Conservation (phyloP, 2,797 vertebrate genomes). For the Sternotherus odoratus region DNA sequence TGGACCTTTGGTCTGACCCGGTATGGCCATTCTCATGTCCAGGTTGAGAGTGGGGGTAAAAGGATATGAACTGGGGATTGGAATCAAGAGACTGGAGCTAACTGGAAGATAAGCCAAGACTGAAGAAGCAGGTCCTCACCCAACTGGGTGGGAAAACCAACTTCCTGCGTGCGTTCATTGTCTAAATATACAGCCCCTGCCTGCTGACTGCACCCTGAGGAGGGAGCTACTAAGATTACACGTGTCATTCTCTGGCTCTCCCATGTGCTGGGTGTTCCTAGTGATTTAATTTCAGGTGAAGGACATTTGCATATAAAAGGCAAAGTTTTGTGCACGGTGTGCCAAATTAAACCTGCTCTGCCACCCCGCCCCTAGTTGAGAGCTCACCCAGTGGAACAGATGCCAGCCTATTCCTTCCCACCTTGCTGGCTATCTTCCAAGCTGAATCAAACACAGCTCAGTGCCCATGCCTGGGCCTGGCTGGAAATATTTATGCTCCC, state of each 20-base stretch:
- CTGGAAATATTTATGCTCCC: not conserved
- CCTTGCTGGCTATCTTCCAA: not conserved
- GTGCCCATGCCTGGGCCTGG: conserved; percentile 5
- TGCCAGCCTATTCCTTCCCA: not conserved
- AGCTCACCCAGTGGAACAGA: not conserved
- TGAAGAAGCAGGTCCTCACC: not conserved
- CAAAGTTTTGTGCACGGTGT: not conserved
- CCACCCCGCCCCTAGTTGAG: conserved; percentile 18
- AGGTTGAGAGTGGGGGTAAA: accelerated
- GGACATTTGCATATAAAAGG: not conserved
- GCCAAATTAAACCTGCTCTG: conserved; percentile 50
- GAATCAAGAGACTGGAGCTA: not conserved
- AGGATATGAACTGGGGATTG: accelerated
- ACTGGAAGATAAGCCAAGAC: not conserved
- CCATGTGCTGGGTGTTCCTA: not conserved
- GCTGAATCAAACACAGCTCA: not conserved
- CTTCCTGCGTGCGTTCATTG: not conserved
- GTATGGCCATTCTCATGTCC: no score
- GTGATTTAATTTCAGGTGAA: not conserved
- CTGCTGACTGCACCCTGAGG: accelerated
- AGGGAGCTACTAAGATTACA: not conserved
- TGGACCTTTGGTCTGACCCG: no score
- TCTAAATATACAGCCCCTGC: not conserved
- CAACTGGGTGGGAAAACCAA: not conserved
- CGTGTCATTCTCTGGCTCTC: not conserved